Evolutionary conservation across 1,140 invertebrate genomes (phyloP).

Genomic region (Zaprionus inermis): DNA sequence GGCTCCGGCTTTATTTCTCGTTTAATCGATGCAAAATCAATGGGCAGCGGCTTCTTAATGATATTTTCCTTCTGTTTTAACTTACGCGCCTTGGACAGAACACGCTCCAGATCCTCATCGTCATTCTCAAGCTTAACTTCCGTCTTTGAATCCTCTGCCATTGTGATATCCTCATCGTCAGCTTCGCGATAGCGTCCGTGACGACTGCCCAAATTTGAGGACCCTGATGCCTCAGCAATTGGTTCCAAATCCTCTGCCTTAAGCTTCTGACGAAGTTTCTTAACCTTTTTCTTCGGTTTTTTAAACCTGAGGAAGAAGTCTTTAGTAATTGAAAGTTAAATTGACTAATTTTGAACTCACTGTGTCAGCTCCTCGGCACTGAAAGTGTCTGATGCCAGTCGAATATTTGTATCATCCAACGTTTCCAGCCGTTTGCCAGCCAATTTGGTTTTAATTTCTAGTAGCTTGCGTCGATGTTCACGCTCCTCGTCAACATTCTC

Average conservation of each 20-base stretch:
- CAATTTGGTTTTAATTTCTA: conserved; percentile 86
- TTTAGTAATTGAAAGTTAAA: neutral
- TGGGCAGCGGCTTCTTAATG: conserved; percentile 82
- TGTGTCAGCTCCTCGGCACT: conserved; percentile 91
- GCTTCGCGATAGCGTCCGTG: conserved; percentile 75
- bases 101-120: conserved; percentile 88
- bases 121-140: conserved; percentile 90
- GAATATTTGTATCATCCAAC: conserved; percentile 88
- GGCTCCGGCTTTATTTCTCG: conserved; percentile 84
- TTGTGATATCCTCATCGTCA: conserved; percentile 83
- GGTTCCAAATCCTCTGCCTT: conserved; percentile 87
- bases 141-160: conserved; percentile 84
- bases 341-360: conserved; percentile 47
- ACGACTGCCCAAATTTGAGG: conserved; percentile 86
- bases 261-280: conserved; percentile 85
- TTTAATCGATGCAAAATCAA: conserved; percentile 83
- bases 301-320: conserved; percentile 89
- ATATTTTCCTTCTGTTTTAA: conserved; percentile 87
- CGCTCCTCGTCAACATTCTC: conserved; percentile 85
- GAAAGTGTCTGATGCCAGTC: conserved; percentile 95
- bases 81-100: conserved; percentile 90
- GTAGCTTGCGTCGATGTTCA: conserved; percentile 84
- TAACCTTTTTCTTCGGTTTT: conserved; percentile 96
- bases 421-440: conserved; percentile 90
- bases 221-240: conserved; percentile 74